Evolutionary conservation across 23 tunicate genomes (phyloP), one percentile per base, ranked within the genome.

Genomic region (Trididemnum clinides): DNA sequence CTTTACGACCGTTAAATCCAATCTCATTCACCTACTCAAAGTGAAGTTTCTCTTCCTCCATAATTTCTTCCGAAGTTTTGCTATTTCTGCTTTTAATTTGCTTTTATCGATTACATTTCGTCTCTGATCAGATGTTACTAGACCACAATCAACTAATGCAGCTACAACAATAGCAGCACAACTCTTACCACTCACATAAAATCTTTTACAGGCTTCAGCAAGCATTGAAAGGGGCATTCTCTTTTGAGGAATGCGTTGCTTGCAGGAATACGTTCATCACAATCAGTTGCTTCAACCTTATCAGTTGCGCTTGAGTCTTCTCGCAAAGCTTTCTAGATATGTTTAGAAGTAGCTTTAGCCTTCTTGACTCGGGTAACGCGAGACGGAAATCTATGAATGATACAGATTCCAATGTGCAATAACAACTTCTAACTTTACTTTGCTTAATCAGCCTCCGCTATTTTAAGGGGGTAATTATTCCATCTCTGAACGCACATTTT

Each of bases 71-170:
- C 82, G 51, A 39, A 44, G 51, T 27, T 50, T 44, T 76, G 22
- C 82, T 76, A 44, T 76, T 39, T 76, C 82, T 71, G 58, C 22
- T 36, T 22, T 27, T 36, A 76, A 76, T 36, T 76, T 76, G 26
- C 21, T 59, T 59, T 59, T 59, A 59, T 59, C 23, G 51, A 35
- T 34, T 76, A 27, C 51, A 27, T 50, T 27, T 34, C 39, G 57
- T 35, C 62, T 39, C 23, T 34, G 33, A n/a, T 50, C 51, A 38
- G 62, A 59, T 59, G 69, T 59, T 59, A 59, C 21, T 44, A 44
- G 10, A 44, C 54, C 54, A 44, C 4, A 59, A 76, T 76, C 82
- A 35, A 35, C 58, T 23, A 76, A 76, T 39, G 21, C 82, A 76
- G 58, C 33, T 5, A 26, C 19, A 27, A 70, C 69, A 76, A 76